Percentiles rank a stretch among this genome's conserved stretches.
Conservation (phyloP, 1,140 invertebrate species). For the Probaryconus sp. region DNA sequence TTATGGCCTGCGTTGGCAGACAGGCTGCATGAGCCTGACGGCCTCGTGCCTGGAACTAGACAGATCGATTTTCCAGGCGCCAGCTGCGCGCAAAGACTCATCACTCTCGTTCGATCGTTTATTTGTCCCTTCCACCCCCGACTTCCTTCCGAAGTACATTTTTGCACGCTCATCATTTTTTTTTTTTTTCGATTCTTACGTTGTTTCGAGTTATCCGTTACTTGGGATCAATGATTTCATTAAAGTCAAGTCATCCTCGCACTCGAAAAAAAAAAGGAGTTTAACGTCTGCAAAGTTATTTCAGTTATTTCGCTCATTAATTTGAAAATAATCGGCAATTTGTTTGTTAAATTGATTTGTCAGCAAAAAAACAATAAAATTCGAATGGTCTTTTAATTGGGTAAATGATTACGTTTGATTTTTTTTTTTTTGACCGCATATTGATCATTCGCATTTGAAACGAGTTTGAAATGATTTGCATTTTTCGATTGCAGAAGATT, state of each 20-base stretch:
- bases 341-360: too few relatives aligned
- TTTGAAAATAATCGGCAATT: too few relatives aligned
- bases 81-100: slow-evolving; percentile 61
- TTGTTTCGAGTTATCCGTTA: neutral
- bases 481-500: too few relatives aligned
- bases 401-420: too few relatives aligned
- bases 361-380: too few relatives aligned
- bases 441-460: too few relatives aligned
- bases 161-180: slow-evolving; percentile 30
- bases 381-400: too few relatives aligned
- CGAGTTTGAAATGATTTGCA: too few relatives aligned
- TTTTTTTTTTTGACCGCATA: too few relatives aligned
- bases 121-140: slow-evolving; percentile 41
- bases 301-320: too few relatives aligned
- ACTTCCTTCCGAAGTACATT: slow-evolving; percentile 42
- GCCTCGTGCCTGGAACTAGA: slow-evolving; percentile 61
- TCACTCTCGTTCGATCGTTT: slow-evolving; percentile 53
- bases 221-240: neutral
- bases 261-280: too few relatives aligned
- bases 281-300: too few relatives aligned
- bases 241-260: neutral
- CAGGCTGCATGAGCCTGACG: slow-evolving; percentile 28
- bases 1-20: slow-evolving; percentile 34
- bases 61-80: slow-evolving; percentile 70
- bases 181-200: neutral